Evolutionary conservation across 53 echinoderm and acorn worm genomes (phyloP), one percentile per base, ranked within the genome.

Genomic region (Hippasteria phrygiana): DNA sequence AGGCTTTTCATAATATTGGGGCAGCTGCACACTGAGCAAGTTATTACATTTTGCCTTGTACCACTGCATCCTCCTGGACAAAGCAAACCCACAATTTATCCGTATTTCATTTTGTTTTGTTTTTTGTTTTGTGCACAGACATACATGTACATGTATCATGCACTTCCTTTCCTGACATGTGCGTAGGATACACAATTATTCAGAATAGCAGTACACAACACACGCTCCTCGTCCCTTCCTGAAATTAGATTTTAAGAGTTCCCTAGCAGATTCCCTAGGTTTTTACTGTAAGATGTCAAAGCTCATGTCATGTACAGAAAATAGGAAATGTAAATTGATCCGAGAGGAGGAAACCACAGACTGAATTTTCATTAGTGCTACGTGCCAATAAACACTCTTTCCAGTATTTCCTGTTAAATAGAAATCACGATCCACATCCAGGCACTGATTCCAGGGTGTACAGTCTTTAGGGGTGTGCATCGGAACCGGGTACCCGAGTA

Each of bases 291-390:
- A 22, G 18, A 62, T 10, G 14, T 48, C 8, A 10, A 48, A 14
- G 48, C 48, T 14, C 14, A 48, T 62, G 62, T 22, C 5, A 5
- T 20, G 62, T 37, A 28, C 16, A 40, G 2, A 67, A 34, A 43
- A 1, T 2, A 34, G n/a, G 43, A 9, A 73, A 41, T 42, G 4
- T 0, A 1, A 42, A 62, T 16, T 37, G 37, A 33, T 18, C 18
- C 36, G 22, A 6, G n/a, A 75, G 24, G 29, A 56, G 26, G 33
- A 9, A 1, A 50, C 40, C n/a, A 78, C 36, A 39, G 4, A 37
- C 38, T 55, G 78, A 78, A 78, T 55, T 55, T 55, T 56, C 78
- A 78, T 78, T 53, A 78, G 39, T 27, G 63, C 20, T 40, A 32
- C 65, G 5, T 8, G 43, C 33, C 32, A 43, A 45, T 65, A 64